Conservation (phyloP, 2,888 invertebrate genomes). For the Philonicus albiceps region DNA sequence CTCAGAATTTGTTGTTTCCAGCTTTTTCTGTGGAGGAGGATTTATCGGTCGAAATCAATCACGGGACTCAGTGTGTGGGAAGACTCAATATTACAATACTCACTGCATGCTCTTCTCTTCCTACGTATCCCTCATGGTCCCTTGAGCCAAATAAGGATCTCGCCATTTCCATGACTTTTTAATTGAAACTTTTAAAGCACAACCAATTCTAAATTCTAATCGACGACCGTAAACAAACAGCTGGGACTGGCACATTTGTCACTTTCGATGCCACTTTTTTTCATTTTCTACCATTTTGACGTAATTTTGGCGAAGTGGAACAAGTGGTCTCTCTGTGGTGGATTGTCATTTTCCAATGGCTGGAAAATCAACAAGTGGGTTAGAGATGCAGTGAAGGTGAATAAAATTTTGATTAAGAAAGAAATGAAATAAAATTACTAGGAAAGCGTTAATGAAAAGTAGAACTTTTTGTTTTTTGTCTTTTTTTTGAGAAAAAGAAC, state of each 20-base stretch:
- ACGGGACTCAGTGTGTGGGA: neutral
- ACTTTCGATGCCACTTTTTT: neutral
- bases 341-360: neutral
- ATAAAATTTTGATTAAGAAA: too few species aligned
- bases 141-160: conserved; percentile 88
- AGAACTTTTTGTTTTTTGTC: too few species aligned
- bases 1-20: conserved; percentile 81
- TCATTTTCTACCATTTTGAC: neutral
- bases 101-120: conserved; percentile 82
- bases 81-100: conserved; percentile 53
- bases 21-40: conserved; percentile 70
- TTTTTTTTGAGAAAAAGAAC: too few species aligned
- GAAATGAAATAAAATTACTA: too few species aligned
- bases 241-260: neutral
- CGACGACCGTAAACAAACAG: conserved; percentile 1
- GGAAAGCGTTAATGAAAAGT: too few species aligned
- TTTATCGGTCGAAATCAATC: neutral
- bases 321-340: neutral
- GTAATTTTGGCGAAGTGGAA: neutral
- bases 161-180: conserved; percentile 84
- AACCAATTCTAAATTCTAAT: neutral
- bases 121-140: conserved; percentile 90
- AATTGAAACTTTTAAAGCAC: neutral
- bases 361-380: neutral
- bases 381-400: neutral